Evolutionary conservation across 2,113 vertebrate genomes (phyloP), one percentile per base, ranked within the genome.

Genomic region (Laterallus jamaicensis): DNA sequence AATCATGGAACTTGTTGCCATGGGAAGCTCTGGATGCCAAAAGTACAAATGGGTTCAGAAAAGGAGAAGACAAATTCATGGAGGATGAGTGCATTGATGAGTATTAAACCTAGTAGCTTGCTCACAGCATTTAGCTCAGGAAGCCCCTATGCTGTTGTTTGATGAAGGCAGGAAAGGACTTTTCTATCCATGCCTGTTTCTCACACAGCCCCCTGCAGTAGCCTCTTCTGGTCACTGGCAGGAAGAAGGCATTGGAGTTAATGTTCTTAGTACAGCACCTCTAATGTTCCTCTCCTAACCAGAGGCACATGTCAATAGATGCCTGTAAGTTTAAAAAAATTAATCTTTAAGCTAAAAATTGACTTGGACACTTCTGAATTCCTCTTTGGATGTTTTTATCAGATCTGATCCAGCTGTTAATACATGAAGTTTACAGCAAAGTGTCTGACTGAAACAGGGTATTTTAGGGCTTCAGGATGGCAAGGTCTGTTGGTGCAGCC

Each of bases 11-110:
- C 78, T 92, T 44, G 62, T 89, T 95, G 89, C 89, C 78, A 73
- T 97, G 87, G 96, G 96, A 97, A 97, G 94, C 2, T 0, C 40
- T 68, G 66, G 70, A 96, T 96, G 95, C 94, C 95, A 96, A 79
- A 95, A 97, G 12, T 91, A 73, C 90, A 95, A 93, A 91, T 22
- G 44, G 44, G 66, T 79, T 94, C 74, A 96, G 82, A 96, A 89
- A 91, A 88, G 58, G 62, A 95, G 59, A 92, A 88, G 86, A 91
- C 35, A 95, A 92, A 91, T 93, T 94, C 91, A 86, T 62, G 62
- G 80, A 87, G 19, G 58, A 95, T 85, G 89, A 81, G 89, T 79
- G 73, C 86, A 56, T 42, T 79, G 84, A 86, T 60, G 81, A 92
- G 50, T 21, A 82, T 66, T 82, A 91, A 89, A 68, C 84, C 73